phyloP scores from a whole-genome alignment of 2,113 vertebrate genomes.

The Salminus brasiliensis region DNA sequence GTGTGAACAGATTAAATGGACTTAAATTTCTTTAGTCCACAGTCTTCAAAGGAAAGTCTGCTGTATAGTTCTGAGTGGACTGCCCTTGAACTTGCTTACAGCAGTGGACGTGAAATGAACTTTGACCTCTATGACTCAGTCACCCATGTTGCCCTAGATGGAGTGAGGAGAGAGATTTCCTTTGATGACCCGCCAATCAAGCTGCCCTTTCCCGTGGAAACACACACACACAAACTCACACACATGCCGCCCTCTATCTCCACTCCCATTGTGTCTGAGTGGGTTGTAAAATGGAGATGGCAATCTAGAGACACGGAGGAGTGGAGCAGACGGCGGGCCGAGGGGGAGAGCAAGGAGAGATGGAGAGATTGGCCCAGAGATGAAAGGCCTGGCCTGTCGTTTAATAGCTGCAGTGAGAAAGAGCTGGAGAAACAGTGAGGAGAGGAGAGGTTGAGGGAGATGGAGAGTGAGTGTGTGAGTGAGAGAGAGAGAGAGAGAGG shows the following conservation, averaged over 20 bases:
- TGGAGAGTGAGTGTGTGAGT: conserved; percentile 8
- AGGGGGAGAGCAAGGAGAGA: conserved; percentile 28
- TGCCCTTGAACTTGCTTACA: conserved; percentile 10
- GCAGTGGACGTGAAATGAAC: conserved; percentile 21
- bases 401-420: conserved; percentile 45
- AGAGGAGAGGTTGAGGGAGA: not conserved
- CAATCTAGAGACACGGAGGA: conserved; percentile 50
- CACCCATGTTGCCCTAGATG: conserved; percentile 18
- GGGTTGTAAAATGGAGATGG: conserved; percentile 49
- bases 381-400: conserved; percentile 46
- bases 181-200: conserved; percentile 46
- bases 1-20: not conserved
- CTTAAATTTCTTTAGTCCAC: not conserved
- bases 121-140: conserved; percentile 25
- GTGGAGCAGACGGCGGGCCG: conserved; percentile 32
- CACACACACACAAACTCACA: not conserved
- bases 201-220: conserved; percentile 28
- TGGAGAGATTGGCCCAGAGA: conserved; percentile 44
- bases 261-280: conserved; percentile 48
- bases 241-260: conserved; percentile 41
- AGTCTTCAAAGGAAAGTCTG: not conserved
- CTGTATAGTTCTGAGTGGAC: not conserved
- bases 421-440: conserved; percentile 24
- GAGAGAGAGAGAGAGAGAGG: not conserved
- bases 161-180: conserved; percentile 24